Evolutionary conservation across 2,888 invertebrate species (phyloP).

Genomic region (Ditula angustiorana): DNA sequence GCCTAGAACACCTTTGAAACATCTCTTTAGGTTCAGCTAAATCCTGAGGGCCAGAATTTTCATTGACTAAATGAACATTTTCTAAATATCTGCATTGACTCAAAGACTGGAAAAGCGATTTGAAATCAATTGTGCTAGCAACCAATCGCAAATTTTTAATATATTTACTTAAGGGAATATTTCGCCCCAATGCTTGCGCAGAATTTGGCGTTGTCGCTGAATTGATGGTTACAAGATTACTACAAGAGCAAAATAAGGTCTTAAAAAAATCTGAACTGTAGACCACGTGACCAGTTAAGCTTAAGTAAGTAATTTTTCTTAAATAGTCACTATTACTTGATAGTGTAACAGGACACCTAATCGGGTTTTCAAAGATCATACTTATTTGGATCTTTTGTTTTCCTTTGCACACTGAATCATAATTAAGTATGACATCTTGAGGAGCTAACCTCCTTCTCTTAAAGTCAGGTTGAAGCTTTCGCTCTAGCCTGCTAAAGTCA

Average conservation of each 20-base stretch:
- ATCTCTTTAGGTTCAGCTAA: slow-evolving; percentile 26
- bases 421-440: slow-evolving; percentile 19
- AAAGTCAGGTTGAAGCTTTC: slow-evolving; percentile 15
- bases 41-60: slow-evolving; percentile 15
- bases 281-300: slow-evolving; percentile 28
- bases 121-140: slow-evolving; percentile 33
- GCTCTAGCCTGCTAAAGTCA: slow-evolving; percentile 15
- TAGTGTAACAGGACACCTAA: slow-evolving; percentile 22
- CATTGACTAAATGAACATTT: slow-evolving; percentile 31
- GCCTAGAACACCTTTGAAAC: slow-evolving; percentile 21
- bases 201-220: slow-evolving; percentile 25
- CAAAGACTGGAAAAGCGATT: slow-evolving; percentile 20
- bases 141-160: slow-evolving; percentile 33
- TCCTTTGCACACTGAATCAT: slow-evolving; percentile 29
- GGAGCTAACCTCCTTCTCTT: slow-evolving; percentile 32
- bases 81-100: slow-evolving; percentile 32
- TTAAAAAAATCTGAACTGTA: slow-evolving; percentile 29
- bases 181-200: slow-evolving; percentile 9
- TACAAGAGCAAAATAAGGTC: slow-evolving; percentile 23
- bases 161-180: slow-evolving; percentile 24
- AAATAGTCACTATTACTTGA: slow-evolving; percentile 21
- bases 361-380: slow-evolving; percentile 20
- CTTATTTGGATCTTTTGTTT: slow-evolving; percentile 23
- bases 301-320: slow-evolving; percentile 29
- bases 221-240: slow-evolving; percentile 24